Evolutionary conservation across 2,888 invertebrate genomes (phyloP).

Genomic region (Pammene aurita): DNA sequence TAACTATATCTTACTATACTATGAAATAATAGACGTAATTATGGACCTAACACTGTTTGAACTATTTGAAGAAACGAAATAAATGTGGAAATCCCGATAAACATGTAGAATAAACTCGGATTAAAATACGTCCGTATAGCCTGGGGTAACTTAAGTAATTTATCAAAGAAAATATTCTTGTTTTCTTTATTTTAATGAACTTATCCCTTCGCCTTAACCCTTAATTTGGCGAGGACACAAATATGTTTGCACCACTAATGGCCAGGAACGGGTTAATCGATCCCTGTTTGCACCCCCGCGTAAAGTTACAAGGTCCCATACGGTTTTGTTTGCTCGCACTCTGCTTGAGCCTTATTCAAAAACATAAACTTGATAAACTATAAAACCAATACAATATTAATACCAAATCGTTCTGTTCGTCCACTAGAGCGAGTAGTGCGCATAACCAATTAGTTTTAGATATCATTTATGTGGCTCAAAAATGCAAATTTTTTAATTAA

Average conservation of each 20-base stretch:
- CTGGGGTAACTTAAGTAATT: background rate
- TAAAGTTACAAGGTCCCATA: constrained; percentile 38
- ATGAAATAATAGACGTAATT: no score
- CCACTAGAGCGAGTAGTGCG: background rate
- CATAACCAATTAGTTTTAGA: background rate
- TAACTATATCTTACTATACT: no score
- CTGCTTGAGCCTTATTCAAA: background rate
- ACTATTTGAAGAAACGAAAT: no score
- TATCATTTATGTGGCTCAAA: background rate
- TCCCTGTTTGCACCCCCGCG: constrained; percentile 37
- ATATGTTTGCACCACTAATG: constrained; percentile 40
- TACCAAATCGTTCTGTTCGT: no score
- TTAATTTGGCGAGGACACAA: constrained; percentile 21
- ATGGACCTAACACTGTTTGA: no score
- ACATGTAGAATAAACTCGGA: no score
- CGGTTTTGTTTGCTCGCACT: constrained; percentile 24
- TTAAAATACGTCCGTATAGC: no score
- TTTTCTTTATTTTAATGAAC: background rate
- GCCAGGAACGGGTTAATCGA: constrained; percentile 41
- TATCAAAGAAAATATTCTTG: no score
- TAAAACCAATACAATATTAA: background rate
- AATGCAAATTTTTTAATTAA: background rate
- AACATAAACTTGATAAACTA: background rate
- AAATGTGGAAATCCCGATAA: no score
- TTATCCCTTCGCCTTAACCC: background rate